Conservation (phyloP, 1,140 invertebrate species). For the Lasioglossum baleicum region DNA sequence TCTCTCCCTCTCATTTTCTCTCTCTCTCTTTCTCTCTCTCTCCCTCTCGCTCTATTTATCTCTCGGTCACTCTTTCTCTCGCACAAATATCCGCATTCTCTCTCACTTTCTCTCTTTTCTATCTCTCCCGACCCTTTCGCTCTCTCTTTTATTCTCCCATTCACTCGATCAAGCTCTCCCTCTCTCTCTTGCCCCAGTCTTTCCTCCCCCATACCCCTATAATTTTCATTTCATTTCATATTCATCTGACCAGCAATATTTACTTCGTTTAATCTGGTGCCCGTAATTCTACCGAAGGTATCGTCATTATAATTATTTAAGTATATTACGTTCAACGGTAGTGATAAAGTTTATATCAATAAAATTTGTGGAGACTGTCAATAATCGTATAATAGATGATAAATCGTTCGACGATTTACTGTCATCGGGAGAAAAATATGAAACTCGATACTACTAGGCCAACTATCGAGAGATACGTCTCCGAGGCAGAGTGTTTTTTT, state of each 20-base stretch:
- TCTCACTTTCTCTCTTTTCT: slow-evolving; percentile 4
- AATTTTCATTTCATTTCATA: not conserved
- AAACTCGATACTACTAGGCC: slow-evolving; percentile 79
- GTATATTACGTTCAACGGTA: slow-evolving; percentile 75
- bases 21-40: slow-evolving; percentile 22
- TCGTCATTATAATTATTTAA: slow-evolving; percentile 63
- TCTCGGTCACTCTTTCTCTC: slow-evolving; percentile 22
- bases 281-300: slow-evolving; percentile 55
- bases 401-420: slow-evolving; percentile 63
- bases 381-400: slow-evolving; percentile 74
- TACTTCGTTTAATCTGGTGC: slow-evolving; percentile 42
- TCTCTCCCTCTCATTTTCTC: not conserved
- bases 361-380: slow-evolving; percentile 78
- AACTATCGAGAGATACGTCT: slow-evolving; percentile 74
- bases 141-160: not conserved
- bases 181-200: slow-evolving; percentile 8
- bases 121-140: slow-evolving; percentile 20
- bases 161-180: too few relatives aligned
- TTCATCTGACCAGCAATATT: slow-evolving; percentile 20
- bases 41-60: slow-evolving; percentile 28
- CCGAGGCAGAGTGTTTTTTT: slow-evolving; percentile 58
- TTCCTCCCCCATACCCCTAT: slow-evolving; percentile 23
- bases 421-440: slow-evolving; percentile 72
- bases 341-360: slow-evolving; percentile 78
- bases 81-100: not conserved